A percentile compares a stretch with the other conserved stretches of the same genome.
Evolutionary conservation across 2,888 invertebrate genomes (phyloP).

Genomic region (Itoplectis maculator): DNA sequence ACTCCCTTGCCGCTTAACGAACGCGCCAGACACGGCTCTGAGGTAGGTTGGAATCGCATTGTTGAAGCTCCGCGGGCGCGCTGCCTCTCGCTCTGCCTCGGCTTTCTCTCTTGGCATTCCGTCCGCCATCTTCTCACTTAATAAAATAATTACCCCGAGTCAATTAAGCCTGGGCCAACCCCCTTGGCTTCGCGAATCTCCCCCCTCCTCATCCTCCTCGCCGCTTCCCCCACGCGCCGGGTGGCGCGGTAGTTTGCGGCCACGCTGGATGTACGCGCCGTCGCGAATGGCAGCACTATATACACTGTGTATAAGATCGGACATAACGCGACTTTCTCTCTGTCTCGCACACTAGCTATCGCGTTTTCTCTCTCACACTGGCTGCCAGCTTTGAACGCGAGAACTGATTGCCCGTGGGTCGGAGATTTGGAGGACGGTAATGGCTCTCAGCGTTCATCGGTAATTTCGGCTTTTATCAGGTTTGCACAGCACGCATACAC

Average conservation of each 20-base stretch:
- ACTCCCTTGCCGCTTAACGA: conserved; percentile 40
- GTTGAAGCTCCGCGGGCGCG: too few species aligned
- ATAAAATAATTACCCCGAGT: conserved; percentile 84
- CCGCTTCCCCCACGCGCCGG: conserved; percentile 22
- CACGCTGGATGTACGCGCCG: conserved; percentile 60
- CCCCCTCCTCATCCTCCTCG: background rate
- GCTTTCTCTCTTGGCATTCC: conserved; percentile 81
- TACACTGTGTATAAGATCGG: conserved; percentile 45
- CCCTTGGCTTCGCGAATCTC: conserved; percentile 62
- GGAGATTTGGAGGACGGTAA: conserved; percentile 64
- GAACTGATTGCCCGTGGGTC: conserved; percentile 60
- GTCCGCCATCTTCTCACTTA: conserved; percentile 84
- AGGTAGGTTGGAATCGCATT: conserved; percentile 24
- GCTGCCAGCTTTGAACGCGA: conserved; percentile 30
- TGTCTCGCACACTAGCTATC: conserved; percentile 34
- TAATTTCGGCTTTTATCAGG: conserved; percentile 70
- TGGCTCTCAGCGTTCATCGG: conserved; percentile 69
- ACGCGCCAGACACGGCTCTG: conserved; percentile 49
- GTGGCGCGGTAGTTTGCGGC: conserved; percentile 62
- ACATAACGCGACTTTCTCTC: conserved; percentile 53
- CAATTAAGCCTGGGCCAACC: conserved; percentile 80
- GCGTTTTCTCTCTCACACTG: conserved; percentile 44
- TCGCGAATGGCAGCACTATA: conserved; percentile 19
- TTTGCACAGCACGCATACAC: conserved; percentile 59
- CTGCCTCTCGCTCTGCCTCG: conserved; percentile 58